Conservation (phyloP, 2,888 invertebrate genomes). For the Ophion slaviceki region DNA sequence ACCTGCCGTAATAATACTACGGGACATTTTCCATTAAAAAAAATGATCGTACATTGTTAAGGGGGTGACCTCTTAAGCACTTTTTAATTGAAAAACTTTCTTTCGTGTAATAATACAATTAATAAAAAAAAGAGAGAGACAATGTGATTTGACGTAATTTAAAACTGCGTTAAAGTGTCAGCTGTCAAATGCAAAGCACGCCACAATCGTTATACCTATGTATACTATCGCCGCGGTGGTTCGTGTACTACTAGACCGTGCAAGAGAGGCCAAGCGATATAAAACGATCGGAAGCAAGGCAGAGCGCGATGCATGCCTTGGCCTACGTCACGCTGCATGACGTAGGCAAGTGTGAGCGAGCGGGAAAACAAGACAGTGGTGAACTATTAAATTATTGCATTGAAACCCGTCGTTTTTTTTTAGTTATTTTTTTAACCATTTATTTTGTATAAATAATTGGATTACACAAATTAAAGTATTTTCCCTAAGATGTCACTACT, state of each 20-base stretch:
- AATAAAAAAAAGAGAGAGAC: neutral
- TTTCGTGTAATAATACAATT: neutral
- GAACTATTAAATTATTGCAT: neutral
- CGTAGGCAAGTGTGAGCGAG: neutral
- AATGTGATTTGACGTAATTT: neutral
- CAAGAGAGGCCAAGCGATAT: neutral
- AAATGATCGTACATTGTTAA: neutral
- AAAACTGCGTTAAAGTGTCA: neutral
- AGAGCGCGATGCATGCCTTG: neutral
- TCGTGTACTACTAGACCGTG: neutral
- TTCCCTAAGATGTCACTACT: neutral
- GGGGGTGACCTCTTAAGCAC: neutral
- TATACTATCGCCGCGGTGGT: neutral
- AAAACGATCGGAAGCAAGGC: neutral
- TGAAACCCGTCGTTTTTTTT: neutral
- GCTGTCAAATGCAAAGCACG: neutral
- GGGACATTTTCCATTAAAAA: neutral
- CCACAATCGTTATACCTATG: neutral
- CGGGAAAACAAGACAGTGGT: neutral
- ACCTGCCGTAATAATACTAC: neutral
- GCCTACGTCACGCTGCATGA: neutral
- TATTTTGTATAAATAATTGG: neutral
- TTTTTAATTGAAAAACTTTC: neutral
- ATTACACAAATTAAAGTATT: neutral
- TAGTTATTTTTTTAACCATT: neutral